These are phyloP conservation scores for Ia io DNA, from an alignment of 2,113 vertebrate genomes.

Conservation along the genomic window DNA sequence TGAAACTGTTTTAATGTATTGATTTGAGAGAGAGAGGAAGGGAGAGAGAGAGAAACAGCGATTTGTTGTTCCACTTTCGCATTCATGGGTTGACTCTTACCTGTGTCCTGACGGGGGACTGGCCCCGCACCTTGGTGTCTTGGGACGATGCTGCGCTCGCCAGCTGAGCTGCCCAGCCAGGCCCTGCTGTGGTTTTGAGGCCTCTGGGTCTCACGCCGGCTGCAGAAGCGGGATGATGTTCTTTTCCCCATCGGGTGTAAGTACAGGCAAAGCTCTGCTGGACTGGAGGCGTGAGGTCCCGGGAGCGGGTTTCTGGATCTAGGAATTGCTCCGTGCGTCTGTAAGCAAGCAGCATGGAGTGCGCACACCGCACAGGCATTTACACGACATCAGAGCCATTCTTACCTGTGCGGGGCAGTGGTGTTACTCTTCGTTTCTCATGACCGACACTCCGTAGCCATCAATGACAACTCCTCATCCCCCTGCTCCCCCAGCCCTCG, in stretches of 20 bases:
- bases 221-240: background rate
- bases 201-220: background rate
- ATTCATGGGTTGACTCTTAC: too few species aligned
- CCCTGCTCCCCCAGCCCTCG: background rate
- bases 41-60: too few species aligned
- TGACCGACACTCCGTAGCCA: background rate
- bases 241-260: background rate
- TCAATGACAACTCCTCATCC: background rate
- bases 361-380: background rate
- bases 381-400: background rate
- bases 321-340: fast-evolving
- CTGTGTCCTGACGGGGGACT: too few species aligned
- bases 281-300: background rate
- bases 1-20: too few species aligned
- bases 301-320: background rate
- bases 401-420: background rate
- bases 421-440: background rate
- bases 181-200: background rate
- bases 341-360: background rate
- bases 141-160: too few species aligned
- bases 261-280: background rate
- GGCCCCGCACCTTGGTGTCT: too few species aligned
- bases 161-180: too few species aligned
- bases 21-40: too few species aligned
- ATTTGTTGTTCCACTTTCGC: too few species aligned